Evolutionary conservation across 2,888 invertebrate species (phyloP), one percentile per base, ranked within the genome.

Genomic region (Phalera bucephala): DNA sequence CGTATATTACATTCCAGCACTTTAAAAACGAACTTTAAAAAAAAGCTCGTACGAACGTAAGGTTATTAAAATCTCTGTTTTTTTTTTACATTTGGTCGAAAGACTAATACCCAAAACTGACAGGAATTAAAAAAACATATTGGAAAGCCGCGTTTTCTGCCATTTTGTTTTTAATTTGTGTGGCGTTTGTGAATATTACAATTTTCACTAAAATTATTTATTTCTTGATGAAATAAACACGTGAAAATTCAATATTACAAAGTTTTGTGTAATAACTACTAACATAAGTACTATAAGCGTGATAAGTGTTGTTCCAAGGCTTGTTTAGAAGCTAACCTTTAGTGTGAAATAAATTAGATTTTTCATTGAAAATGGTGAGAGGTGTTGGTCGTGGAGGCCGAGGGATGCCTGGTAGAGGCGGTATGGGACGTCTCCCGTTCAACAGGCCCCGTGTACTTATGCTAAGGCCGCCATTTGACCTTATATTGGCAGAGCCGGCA

Each of bases 401-500:
- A 72, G 94, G 92, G 29, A 92, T 93, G 78, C 91, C 93, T 45
- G 72, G 86, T 0, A 91, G 93, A 15, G 94, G 94, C 22, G 85
- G 85, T 31, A 93, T 94, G 75, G 87, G 88, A 6, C 86, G 87
- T 11, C 85, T 86, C 33, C 86, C 83, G 22, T 87, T 84, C 59
- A 85, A 78, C 55, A 76, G 88, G 37, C 89, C 88, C 1, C 68
- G 88, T 17, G 73, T 84, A n/a, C 33, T 83, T 48, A 75, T 84
- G 89, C 80, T 75, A 41, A 90, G 96, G 19, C 96, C 96, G 60
- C 97, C 97, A 0, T 97, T 97, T 63, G 97, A 97, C 72, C 87
- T 96, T 40, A 94, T 95, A 1, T 84, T 97, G 19, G 97, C 97
- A 42, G 98, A 98, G 72, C 93, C 94, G 23, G 94, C 95, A 1